Evolutionary conservation across 92 coral and sea anemone genomes (phyloP).

Genomic region (Plumapathes pennacea): DNA sequence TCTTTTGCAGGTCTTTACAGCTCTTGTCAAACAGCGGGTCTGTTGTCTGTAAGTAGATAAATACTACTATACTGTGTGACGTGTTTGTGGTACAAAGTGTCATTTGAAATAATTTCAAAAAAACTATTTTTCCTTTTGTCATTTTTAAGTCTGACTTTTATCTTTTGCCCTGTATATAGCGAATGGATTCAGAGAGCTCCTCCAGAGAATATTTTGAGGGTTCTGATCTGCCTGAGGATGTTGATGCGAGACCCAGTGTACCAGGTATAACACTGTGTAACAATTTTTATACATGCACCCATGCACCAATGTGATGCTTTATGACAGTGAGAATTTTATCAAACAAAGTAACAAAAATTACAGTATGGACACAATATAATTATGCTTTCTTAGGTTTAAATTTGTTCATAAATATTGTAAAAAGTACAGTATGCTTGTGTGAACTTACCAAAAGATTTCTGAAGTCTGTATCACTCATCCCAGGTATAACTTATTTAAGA

Average conservation of each 20-base stretch:
- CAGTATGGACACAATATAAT: too few species aligned
- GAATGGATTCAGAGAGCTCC: conserved; percentile 91
- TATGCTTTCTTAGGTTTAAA: too few species aligned
- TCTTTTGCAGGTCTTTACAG: conserved; percentile 77
- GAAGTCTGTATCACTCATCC: too few species aligned
- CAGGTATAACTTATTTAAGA: too few species aligned
- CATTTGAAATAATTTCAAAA: background rate
- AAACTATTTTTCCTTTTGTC: background rate
- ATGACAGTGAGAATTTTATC: too few species aligned
- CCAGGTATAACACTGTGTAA: conserved; percentile 73
- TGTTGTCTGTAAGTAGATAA: conserved; percentile 71
- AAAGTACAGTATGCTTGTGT: too few species aligned
- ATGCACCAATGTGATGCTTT: too few species aligned
- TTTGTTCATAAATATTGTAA: too few species aligned
- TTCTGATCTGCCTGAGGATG: conserved; percentile 90
- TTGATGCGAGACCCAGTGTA: conserved; percentile 85
- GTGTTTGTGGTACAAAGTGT: background rate
- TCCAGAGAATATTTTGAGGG: conserved; percentile 85
- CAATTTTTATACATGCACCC: too few species aligned
- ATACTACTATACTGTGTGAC: too few species aligned
- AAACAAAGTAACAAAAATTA: too few species aligned
- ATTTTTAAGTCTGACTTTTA: background rate
- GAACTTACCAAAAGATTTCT: too few species aligned
- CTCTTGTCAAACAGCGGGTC: conserved; percentile 92
- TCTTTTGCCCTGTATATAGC: conserved; percentile 46